These are phyloP conservation scores for Pemphigus obesinymphae DNA, from an alignment of 1,140 invertebrate genomes.

Conservation along the genomic window DNA sequence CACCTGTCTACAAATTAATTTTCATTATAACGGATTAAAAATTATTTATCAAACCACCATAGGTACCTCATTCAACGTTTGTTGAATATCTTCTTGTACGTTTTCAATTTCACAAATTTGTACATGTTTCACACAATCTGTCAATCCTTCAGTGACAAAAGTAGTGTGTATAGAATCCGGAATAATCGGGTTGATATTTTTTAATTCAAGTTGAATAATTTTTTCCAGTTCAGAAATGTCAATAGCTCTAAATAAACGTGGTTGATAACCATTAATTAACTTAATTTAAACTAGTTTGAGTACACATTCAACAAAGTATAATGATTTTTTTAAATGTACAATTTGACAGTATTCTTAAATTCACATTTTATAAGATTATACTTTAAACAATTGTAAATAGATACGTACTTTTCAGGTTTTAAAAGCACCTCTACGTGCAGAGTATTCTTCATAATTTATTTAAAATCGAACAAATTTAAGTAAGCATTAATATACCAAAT, in stretches of 20 bases:
- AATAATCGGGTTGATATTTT: slow-evolving; percentile 13
- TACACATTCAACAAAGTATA: not conserved
- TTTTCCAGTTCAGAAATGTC: slow-evolving; percentile 7
- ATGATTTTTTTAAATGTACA: not conserved
- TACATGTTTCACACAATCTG: slow-evolving; percentile 12
- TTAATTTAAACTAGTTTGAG: not conserved
- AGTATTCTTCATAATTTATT: slow-evolving; percentile 34
- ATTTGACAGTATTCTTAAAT: not conserved
- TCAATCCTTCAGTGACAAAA: slow-evolving; percentile 17
- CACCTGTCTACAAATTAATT: not conserved
- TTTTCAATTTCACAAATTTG: slow-evolving; percentile 41
- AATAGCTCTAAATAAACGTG: not conserved
- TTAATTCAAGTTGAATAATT: slow-evolving; percentile 4
- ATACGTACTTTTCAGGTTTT: slow-evolving; percentile 37
- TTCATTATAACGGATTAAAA: not conserved
- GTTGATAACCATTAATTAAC: not conserved
- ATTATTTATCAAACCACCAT: too few species aligned
- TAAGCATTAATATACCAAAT: too few species aligned
- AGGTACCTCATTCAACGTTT: not conserved
- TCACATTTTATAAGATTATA: not conserved
- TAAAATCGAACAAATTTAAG: not conserved
- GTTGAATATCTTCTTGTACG: not conserved
- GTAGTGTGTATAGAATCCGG: slow-evolving; percentile 19
- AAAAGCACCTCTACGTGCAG: slow-evolving; percentile 42
- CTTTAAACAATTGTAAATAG: not conserved